Percentiles rank a stretch among this genome's conserved stretches.
Evolutionary conservation across 2,888 invertebrate species (phyloP).

Genomic region (Gerris lacustris): DNA sequence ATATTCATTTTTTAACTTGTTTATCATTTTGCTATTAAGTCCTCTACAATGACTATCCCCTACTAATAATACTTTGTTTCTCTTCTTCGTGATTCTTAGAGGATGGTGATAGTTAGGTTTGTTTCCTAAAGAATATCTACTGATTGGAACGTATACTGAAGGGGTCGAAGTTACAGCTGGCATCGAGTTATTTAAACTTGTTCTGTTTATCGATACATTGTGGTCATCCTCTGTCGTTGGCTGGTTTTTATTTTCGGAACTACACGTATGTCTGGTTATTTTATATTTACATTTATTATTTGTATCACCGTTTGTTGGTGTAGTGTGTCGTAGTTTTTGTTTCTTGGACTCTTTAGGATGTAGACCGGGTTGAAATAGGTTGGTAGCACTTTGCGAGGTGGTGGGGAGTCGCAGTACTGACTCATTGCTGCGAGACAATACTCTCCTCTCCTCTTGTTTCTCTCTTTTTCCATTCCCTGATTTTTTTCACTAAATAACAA

Average conservation of each 20-base stretch:
- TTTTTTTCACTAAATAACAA: not conserved
- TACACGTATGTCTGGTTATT: not conserved
- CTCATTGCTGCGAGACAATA: not conserved
- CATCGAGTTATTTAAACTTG: not conserved
- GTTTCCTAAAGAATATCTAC: not conserved
- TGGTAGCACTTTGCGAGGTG: too few species aligned
- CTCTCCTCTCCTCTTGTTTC: not conserved
- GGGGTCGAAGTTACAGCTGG: not conserved
- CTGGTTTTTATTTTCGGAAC: not conserved
- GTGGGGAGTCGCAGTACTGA: too few species aligned
- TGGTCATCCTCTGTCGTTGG: not conserved
- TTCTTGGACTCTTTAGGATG: not conserved
- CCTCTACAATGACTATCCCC: not conserved
- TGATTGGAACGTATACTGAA: not conserved
- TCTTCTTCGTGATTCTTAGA: not conserved
- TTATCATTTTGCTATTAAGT: not conserved
- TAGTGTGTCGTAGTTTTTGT: not conserved
- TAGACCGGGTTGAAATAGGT: too few species aligned
- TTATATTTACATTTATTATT: not conserved
- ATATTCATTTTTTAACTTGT: not conserved
- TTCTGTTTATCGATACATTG: not conserved
- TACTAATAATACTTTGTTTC: not conserved
- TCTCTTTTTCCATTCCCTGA: not conserved
- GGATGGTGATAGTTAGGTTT: not conserved
- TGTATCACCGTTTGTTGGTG: not conserved